Evolutionary conservation across 1,140 invertebrate genomes (phyloP), one percentile per base, ranked within the genome.

Genomic region (Argopecten irradians): DNA sequence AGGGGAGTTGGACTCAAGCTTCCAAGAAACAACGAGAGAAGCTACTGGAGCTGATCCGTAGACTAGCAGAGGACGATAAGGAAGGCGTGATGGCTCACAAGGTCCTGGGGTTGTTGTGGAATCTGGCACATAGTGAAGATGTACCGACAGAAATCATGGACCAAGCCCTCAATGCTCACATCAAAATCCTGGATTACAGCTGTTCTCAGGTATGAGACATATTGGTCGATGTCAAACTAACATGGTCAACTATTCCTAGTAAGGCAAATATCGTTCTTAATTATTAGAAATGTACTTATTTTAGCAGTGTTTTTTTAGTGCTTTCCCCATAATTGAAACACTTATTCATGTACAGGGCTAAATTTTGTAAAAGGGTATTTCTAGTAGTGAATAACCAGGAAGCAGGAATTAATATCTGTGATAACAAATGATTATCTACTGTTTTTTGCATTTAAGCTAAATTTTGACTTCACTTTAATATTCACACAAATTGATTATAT

Each of bases 31-130:
- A 99, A 96, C 96, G 98, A 91, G 99, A 99, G 96, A 98, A 99
- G 95, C 96, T 99, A 84, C 96, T 99, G 87, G 99, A 99, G 96
- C 96, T 99, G 88, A 99, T 99, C 92, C 96, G 99, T 88, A 96
- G 98, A 93, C 95, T 99, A 87, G 98, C 99, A 28, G 99, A 99
- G 96, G 99, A 99, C 96, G 99, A 99, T 96, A 99, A 99, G 95
- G 98, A 99, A 96, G 99, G 99, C 88, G 98, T 99, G 22, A 99
- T 99, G 98, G 98, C 99, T 84, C 98, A 99, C 94, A 99, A 99
- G 96, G 97, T 98, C n/a, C 96, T 99, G 90, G 98, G 98, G 86
- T 96, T 99, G 28, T 98, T 99, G 94, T 99, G 99, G 99, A 99
- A 98, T 94, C 96, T 99, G 93, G 98, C 98, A 32, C 98, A 99